phyloP scores from a whole-genome alignment of 2,797 vertebrate species.

The Neosilurus mollespiculum region DNA sequence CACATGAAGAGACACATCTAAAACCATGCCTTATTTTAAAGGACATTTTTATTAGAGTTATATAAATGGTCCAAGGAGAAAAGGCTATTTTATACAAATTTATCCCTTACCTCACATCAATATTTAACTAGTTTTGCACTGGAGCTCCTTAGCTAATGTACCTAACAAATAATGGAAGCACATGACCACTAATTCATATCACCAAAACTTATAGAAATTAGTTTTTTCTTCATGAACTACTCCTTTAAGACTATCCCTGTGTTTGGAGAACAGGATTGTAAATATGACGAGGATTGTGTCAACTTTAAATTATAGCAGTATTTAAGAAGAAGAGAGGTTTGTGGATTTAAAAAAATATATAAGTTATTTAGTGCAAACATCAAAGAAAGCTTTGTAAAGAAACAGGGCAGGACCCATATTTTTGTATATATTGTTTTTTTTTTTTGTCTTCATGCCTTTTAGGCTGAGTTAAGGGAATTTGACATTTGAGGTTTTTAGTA shows the following conservation, averaged over 20 bases:
- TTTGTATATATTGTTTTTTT: slow-evolving; percentile 59
- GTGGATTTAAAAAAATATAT: slow-evolving; percentile 43
- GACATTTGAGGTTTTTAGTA: slow-evolving; percentile 33
- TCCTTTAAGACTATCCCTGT: slow-evolving; percentile 48
- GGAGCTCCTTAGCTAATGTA: slow-evolving; percentile 22
- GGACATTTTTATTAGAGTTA: slow-evolving; percentile 13
- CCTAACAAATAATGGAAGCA: slow-evolving; percentile 5
- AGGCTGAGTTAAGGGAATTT: slow-evolving; percentile 59
- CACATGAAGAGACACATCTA: slow-evolving; percentile 97
- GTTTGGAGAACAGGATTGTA: slow-evolving; percentile 44
- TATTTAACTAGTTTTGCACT: slow-evolving; percentile 24
- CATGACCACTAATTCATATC: not conserved
- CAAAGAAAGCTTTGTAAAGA: slow-evolving; percentile 49
- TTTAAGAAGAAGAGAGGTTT: slow-evolving; percentile 65
- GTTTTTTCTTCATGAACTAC: slow-evolving; percentile 11
- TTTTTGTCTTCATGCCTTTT: slow-evolving; percentile 58
- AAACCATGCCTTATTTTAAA: slow-evolving; percentile 45
- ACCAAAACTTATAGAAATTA: slow-evolving; percentile 1
- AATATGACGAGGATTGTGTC: slow-evolving; percentile 45
- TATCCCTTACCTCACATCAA: slow-evolving; percentile 25
- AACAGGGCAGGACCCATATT: slow-evolving; percentile 74
- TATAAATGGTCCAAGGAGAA: not conserved
- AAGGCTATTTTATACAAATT: not conserved
- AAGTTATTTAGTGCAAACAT: slow-evolving; percentile 69
- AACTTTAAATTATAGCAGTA: slow-evolving; percentile 73